A percentile compares a stretch with the other conserved stretches of the same genome.
Evolutionary conservation across 2,113 vertebrate species (phyloP).

Genomic region (Phainopepla nitens): DNA sequence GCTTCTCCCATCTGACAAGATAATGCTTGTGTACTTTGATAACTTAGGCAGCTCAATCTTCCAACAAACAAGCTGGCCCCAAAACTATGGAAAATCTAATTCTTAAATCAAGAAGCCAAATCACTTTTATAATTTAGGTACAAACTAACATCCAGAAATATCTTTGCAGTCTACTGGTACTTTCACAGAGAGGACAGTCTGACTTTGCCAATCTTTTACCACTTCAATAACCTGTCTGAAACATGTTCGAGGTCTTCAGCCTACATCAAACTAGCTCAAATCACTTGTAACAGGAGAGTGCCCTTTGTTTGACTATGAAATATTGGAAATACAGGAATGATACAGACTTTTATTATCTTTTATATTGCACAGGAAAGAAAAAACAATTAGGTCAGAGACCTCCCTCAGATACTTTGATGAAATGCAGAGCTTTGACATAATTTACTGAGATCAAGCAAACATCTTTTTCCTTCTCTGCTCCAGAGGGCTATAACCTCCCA

Average conservation of each 20-base stretch:
- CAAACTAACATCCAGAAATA: conserved; percentile 13
- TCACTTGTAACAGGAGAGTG: background rate
- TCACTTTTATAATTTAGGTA: background rate
- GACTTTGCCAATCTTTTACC: background rate
- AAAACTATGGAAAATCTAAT: background rate
- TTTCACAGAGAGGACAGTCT: background rate
- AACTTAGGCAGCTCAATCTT: background rate
- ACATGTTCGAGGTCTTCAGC: background rate
- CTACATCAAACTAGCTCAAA: background rate
- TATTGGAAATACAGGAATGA: background rate
- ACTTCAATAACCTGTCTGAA: background rate
- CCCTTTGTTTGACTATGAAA: background rate
- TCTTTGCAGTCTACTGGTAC: background rate
- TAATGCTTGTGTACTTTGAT: background rate
- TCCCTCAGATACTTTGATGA: background rate
- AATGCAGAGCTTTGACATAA: background rate
- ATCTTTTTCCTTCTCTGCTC: background rate
- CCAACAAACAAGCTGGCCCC: background rate
- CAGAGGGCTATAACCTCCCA: background rate
- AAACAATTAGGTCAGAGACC: background rate
- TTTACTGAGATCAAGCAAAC: background rate
- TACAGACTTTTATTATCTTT: background rate
- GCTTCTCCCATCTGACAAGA: background rate
- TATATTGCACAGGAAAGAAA: background rate
- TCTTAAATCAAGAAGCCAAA: background rate